These are phyloP conservation scores for Phalloptychus januarius DNA, from an alignment of 2,797 vertebrate genomes.

Conservation along the genomic window DNA sequence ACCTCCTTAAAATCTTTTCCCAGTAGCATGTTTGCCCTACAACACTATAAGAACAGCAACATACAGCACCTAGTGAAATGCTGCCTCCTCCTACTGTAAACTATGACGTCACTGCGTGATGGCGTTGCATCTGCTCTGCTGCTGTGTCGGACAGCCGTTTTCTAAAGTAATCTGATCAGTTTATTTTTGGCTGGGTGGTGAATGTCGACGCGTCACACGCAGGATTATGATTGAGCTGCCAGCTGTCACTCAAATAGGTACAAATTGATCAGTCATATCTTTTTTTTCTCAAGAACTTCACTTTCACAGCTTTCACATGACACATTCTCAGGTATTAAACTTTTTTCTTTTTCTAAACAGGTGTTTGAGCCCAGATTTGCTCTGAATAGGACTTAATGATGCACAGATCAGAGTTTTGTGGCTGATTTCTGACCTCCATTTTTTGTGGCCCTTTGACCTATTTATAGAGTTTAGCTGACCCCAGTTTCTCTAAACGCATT, in stretches of 20 bases:
- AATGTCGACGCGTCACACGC: neutral
- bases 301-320: neutral
- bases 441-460: neutral
- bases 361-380: neutral
- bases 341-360: neutral
- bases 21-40: neutral
- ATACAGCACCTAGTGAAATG: neutral
- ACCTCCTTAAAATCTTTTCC: neutral
- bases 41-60: neutral
- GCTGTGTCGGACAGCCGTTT: neutral
- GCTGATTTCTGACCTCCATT: neutral
- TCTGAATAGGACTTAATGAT: neutral
- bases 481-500: neutral
- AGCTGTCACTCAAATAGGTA: neutral
- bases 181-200: neutral
- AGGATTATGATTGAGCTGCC: neutral
- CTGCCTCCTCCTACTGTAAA: neutral
- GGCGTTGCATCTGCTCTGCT: neutral
- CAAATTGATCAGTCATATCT: neutral
- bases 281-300: neutral
- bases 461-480: neutral
- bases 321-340: neutral
- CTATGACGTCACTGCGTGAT: neutral
- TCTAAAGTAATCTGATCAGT: neutral
- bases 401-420: neutral